phyloP scores from a whole-genome alignment of 2,797 vertebrate species.

The Falco cherrug region DNA sequence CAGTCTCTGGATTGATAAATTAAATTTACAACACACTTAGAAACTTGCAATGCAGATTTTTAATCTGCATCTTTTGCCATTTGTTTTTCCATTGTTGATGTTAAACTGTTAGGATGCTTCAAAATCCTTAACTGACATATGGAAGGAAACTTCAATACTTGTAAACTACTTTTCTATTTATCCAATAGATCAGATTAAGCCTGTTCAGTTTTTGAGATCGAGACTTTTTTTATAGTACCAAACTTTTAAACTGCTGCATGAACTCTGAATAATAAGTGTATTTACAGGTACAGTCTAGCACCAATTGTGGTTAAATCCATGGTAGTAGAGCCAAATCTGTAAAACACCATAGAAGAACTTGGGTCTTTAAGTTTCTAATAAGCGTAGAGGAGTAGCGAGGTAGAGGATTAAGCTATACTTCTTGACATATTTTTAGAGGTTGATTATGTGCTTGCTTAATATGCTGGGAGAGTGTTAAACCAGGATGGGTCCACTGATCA shows the following conservation, averaged over 20 bases:
- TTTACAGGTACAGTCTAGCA: background rate
- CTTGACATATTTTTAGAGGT: background rate
- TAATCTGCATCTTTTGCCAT: constrained; percentile 6
- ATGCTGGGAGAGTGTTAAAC: background rate
- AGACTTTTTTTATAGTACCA: background rate
- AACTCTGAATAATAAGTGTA: background rate
- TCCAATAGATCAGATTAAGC: background rate
- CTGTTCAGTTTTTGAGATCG: background rate
- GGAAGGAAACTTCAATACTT: background rate
- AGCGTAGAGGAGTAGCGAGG: background rate
- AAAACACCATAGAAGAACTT: background rate
- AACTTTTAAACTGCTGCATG: background rate
- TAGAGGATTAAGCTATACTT: background rate
- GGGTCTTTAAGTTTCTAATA: background rate
- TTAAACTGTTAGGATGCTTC: background rate
- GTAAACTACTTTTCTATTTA: background rate
- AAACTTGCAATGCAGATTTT: constrained; percentile 2
- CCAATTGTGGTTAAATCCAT: accelerated
- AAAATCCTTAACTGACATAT: background rate
- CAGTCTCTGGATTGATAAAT: constrained; percentile 17
- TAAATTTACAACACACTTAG: background rate
- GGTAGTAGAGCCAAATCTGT: background rate
- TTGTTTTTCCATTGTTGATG: background rate
- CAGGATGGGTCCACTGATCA: background rate
- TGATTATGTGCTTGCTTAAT: background rate